A percentile compares a stretch with the other conserved stretches of the same genome.
phyloP scores from a whole-genome alignment of 2,888 invertebrate species.

The Adineta ricciae region DNA sequence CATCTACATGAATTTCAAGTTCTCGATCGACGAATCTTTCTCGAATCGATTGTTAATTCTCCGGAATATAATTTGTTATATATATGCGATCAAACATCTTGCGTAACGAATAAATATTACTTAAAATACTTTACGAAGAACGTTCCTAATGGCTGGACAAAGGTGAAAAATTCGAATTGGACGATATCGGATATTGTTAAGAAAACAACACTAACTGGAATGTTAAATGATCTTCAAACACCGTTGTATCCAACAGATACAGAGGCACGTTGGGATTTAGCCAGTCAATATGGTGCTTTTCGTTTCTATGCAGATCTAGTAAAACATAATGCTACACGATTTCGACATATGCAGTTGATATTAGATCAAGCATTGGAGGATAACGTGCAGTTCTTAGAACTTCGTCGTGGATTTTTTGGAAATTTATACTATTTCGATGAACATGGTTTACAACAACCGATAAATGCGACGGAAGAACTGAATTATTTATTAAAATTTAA shows the following conservation, averaged over 20 bases:
- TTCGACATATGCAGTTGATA: constrained; percentile 24
- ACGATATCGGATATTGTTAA: constrained; percentile 23
- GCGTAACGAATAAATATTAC: background rate
- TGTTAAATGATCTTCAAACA: constrained; percentile 15
- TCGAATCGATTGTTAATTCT: constrained; percentile 9
- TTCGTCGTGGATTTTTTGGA: constrained; percentile 27
- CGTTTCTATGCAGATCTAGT: constrained; percentile 16
- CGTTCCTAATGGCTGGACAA: constrained; percentile 18
- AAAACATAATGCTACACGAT: constrained; percentile 23
- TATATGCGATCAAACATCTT: constrained; percentile 28
- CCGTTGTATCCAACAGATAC: constrained; percentile 30
- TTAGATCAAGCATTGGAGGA: constrained; percentile 27
- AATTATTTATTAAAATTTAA: constrained; percentile 23
- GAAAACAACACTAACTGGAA: constrained; percentile 26
- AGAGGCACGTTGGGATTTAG: constrained; percentile 25
- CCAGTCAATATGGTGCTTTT: constrained; percentile 22
- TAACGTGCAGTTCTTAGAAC: constrained; percentile 31
- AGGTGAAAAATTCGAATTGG: constrained; percentile 30
- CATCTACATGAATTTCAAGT: constrained; percentile 29
- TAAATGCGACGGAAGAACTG: constrained; percentile 21
- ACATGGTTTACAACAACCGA: background rate
- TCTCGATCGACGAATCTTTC: constrained; percentile 25
- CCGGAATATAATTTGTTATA: constrained; percentile 25
- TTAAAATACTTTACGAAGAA: constrained; percentile 18
- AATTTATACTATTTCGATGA: constrained; percentile 24